Base-by-base conservation (phyloP, 2,113 vertebrate species). In the Hippocampus guttulatus region DNA sequence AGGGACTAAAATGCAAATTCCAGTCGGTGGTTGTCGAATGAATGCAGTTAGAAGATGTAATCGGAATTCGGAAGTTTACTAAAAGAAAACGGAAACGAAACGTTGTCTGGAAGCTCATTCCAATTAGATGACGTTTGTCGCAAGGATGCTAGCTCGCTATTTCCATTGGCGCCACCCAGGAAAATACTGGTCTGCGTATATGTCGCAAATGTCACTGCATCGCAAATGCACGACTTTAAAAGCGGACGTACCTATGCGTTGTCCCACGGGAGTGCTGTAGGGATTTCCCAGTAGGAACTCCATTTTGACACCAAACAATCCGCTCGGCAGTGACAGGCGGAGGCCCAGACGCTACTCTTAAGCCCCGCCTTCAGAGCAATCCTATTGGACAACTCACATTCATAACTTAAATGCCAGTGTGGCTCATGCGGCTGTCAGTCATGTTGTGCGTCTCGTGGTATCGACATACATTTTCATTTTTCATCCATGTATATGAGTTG, bases 231-330 rank as follows among this genome's bases (percentile, higher is more conserved):
- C 30, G 0, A 40, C 27, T 40, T 27, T 18, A 2, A 47, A 73
- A 3, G 60, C 12, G 64, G 71, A 87, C 95, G 90, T 93, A 98
- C 96, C 96, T 80, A 98, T 88, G 75, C 95, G 95, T 78, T 98
- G 96, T 71, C 97, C 97, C 83, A 98, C 97, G 1, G 96, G 97
- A 89, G 96, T 97, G 92, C 95, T 97, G 91, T 96, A 98, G 67
- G 97, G 97, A 90, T 97, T 98, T 77, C 97, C 97, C 75, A 98
- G 92, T 88, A 98, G 93, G 92, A 98, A 98, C 93, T 98, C 97
- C 97, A 98, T 98, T 93, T 95, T 90, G 93, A 94, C 93, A 93
- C 93, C 94, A 93, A 93, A 91, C 92, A 91, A 87, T 89, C 86
- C 72, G 81, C 80, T 79, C 65, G 45, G 71, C 81, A 81, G 76